Base-by-base conservation (phyloP, 2,797 vertebrate genomes). In the Clarias fuscus region DNA sequence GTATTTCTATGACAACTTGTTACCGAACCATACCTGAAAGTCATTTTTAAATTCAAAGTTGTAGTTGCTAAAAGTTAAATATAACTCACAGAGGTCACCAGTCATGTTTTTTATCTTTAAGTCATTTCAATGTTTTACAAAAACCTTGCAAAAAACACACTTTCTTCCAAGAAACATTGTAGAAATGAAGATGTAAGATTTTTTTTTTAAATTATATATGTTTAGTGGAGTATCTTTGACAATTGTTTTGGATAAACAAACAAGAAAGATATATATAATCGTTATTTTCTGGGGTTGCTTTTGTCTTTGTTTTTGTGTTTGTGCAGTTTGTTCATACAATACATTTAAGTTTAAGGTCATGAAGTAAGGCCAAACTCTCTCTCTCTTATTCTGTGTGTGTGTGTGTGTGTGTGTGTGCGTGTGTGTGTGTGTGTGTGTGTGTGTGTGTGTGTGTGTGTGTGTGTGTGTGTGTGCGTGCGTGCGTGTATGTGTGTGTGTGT, bases 361-460 rank as follows among this genome's bases (percentile, higher is more conserved):
- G 13, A 75, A 53, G 40, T 17, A 48, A 1, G 2, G 20, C 15
- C 10, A 24, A 72, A 72, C 18, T 48, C 71, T 10, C 62, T 24
- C 61, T 24, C 64, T 30, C 82, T 82, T 48, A 43, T 30, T 86
- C 76, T 65, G 13, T 67, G 64, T 77, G 79, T 62, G 73, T 40
- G 48, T 56, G 27, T 27, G 80, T 85, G 79, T 37, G 37, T 37
- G 37, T 4, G 37, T 37, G 37, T 37, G 37, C 4, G 37, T 37
- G 37, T 71, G 24, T 79, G 81, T 79, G 24, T 72, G 40, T 70
- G 53, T 62, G 48, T 76, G 62, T 64, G 71, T 53, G 81, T 43
- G n/a, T 80, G 67, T 80, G 33, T 40, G 77, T 85, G 77, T 80
- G 81, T 65, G 83, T 84, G 76, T 68, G 73, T 71, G 43, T 81